Evolutionary conservation across 2,797 vertebrate species (phyloP).

Genomic region (Sebastes minor): DNA sequence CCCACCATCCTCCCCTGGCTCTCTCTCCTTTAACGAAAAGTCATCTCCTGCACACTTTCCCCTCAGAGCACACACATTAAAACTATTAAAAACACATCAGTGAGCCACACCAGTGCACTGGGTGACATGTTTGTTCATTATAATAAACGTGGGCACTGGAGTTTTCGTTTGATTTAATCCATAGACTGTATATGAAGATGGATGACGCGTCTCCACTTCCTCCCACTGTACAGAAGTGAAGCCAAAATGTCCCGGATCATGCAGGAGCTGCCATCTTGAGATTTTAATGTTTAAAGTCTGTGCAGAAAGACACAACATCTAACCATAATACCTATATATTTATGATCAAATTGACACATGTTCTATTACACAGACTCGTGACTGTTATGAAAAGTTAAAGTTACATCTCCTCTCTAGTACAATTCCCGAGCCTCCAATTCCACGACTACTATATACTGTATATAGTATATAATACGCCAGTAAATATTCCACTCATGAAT

Average conservation of each 20-base stretch:
- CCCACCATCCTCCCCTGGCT: neutral
- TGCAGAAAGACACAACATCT: no score
- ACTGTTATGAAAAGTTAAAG: no score
- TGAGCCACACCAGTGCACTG: neutral
- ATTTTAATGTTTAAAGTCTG: neutral
- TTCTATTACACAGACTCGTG: no score
- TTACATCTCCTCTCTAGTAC: no score
- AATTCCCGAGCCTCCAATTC: no score
- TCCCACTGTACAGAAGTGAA: neutral
- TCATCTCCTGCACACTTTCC: slow-evolving; percentile 21
- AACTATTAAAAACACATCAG: slow-evolving; percentile 32
- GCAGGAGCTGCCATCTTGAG: neutral
- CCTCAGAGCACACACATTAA: slow-evolving; percentile 22
- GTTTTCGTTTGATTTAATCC: neutral
- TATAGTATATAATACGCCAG: no score
- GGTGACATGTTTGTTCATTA: neutral
- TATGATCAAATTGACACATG: no score
- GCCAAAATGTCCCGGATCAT: neutral
- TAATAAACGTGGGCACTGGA: neutral
- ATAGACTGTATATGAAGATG: neutral
- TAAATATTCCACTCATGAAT: no score
- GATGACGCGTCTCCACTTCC: neutral
- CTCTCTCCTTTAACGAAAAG: slow-evolving; percentile 17
- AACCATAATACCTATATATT: no score
- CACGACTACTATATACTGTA: no score